phyloP scores from a whole-genome alignment of 2,888 invertebrate species.

The Slavum lentiscoides region DNA sequence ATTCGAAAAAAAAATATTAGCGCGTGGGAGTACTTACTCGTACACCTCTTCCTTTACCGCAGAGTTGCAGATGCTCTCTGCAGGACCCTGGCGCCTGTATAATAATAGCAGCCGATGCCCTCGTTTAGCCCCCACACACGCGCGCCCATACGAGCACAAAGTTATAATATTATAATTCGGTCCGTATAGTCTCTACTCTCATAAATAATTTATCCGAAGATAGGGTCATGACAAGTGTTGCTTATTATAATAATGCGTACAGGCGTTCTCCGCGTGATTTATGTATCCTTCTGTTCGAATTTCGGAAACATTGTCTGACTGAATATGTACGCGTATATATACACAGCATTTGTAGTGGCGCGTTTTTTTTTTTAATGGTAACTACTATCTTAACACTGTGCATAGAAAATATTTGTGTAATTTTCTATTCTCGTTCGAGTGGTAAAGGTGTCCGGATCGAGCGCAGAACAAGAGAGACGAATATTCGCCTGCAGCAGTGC shows the following conservation, averaged over 20 bases:
- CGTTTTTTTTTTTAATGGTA: too few species aligned
- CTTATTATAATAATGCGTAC: background rate
- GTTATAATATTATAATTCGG: too few species aligned
- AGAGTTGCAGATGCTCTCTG: background rate
- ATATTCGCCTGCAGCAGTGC: too few species aligned
- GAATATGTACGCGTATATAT: background rate
- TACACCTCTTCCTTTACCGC: too few species aligned
- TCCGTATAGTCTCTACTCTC: background rate
- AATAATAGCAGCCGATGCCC: slow-evolving; percentile 10
- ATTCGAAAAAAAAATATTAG: too few species aligned
- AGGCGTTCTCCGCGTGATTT: slow-evolving; percentile 15
- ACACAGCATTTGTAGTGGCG: background rate
- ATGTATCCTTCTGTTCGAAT: slow-evolving; percentile 29
- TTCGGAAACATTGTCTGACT: slow-evolving; percentile 1
- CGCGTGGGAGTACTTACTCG: background rate
- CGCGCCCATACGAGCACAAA: slow-evolving; percentile 1
- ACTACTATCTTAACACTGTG: too few species aligned
- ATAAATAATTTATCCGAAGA: slow-evolving; percentile 39
- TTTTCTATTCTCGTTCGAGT: too few species aligned
- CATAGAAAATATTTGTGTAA: too few species aligned
- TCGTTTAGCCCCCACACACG: slow-evolving; percentile 2
- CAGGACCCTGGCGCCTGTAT: slow-evolving; percentile 17
- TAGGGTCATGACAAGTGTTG: slow-evolving; percentile 11
- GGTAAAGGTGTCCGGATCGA: too few species aligned
- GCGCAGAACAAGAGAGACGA: too few species aligned